Base-by-base conservation (phyloP, 2,797 vertebrate genomes). In the Arrhamphus sclerolepis region DNA sequence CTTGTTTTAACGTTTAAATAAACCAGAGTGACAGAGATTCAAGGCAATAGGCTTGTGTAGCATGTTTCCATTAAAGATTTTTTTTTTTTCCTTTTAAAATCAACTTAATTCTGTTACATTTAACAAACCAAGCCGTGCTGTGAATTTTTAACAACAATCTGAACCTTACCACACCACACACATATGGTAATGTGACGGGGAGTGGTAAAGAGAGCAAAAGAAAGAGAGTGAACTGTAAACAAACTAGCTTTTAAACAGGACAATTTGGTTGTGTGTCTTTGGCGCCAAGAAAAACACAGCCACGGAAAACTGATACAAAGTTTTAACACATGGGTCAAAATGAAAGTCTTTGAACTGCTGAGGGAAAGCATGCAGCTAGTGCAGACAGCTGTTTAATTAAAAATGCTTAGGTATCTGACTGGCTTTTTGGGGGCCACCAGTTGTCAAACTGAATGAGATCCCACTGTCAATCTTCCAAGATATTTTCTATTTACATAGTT, bases 231-330 rank as follows among this genome's bases (percentile, higher is more conserved):
- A 90, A 92, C 85, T 89, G 90, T 92, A 93, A 94, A 93, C 92
- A 94, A 93, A 89, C 88, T 81, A 69, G 80, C 85, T 93, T 94
- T 93, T 92, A 93, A 92, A 94, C 89, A 90, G 92, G 92, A 93
- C 89, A 92, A 92, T 92, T 93, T 92, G 56, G 60, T 84, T 84
- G 86, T 75, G 66, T 87, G 87, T 82, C 75, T 81, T 47, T 18
- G 65, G 79, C 66, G 92, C 93, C 93, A 94, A 94, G 88, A 84
- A 90, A 93, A 94, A 93, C 92, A 94, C 70, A 87, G 78, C 56
- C 50, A 70, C 44, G 80, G 92, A 92, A 93, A 94, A 92, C 66
- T 75, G 91, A 93, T 92, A 89, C 91, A 93, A 91, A 93, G 89
- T 91, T 92, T 91, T 85, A 93, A 89, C 91, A 93, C 91, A 91